Percentiles rank a stretch among this genome's conserved stretches.
Conservation (phyloP, 1,140 invertebrate genomes). For the Mamestra configurata region DNA sequence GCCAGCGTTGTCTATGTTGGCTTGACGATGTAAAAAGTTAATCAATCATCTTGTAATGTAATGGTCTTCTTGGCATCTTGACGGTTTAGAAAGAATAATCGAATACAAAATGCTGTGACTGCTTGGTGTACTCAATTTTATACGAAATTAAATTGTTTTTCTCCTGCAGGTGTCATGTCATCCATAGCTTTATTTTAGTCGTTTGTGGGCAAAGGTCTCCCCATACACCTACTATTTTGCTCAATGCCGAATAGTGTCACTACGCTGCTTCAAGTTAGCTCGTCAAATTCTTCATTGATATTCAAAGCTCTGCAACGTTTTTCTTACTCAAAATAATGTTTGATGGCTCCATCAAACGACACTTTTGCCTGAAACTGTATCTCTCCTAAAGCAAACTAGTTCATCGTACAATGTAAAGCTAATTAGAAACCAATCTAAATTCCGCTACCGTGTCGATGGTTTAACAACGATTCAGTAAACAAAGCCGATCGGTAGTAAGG, state of each 20-base stretch:
- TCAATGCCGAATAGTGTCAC: not conserved
- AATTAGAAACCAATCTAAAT: not conserved
- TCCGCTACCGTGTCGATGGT: constrained; percentile 5
- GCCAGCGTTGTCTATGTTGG: not conserved
- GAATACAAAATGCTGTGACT: not conserved
- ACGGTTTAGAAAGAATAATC: constrained; percentile 11
- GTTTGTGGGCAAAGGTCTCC: not conserved
- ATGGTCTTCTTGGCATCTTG: constrained; percentile 2
- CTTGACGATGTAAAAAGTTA: constrained; percentile 14
- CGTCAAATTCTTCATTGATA: too few relatives aligned
- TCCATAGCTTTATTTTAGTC: not conserved
- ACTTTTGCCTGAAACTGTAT: not conserved
- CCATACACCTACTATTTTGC: not conserved
- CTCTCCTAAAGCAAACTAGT: not conserved
- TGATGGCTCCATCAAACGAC: too few relatives aligned
- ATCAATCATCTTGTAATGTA: constrained; percentile 29
- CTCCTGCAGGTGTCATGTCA: not conserved
- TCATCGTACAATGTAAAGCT: not conserved
- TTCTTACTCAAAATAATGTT: too few relatives aligned
- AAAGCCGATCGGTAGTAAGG: constrained; percentile 60
- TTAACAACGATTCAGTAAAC: not conserved
- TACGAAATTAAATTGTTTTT: constrained; percentile 2
- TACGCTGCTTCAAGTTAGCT: not conserved
- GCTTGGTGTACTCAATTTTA: not conserved
- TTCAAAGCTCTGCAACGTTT: too few relatives aligned